Percentiles rank a stretch among this genome's conserved stretches.
phyloP scores from a whole-genome alignment of 2,888 invertebrate genomes.

The Lithosia quadra region DNA sequence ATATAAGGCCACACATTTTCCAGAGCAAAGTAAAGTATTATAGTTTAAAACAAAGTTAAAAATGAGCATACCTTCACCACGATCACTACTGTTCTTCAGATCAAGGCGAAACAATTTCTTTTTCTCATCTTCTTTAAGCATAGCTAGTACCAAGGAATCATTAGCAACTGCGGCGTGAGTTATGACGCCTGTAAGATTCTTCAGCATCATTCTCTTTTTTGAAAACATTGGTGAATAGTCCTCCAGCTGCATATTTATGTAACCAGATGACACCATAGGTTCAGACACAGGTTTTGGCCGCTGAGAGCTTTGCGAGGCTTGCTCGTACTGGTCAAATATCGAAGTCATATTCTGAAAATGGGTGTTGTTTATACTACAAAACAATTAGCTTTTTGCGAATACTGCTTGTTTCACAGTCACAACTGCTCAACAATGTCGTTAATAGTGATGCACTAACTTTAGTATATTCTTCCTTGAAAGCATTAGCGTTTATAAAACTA shows the following conservation, averaged over 20 bases:
- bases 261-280: conserved; percentile 84
- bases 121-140: conserved; percentile 88
- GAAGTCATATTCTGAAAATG: conserved; percentile 89
- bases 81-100: conserved; percentile 90
- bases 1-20: not conserved
- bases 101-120: conserved; percentile 93
- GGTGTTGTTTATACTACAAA: conserved; percentile 23
- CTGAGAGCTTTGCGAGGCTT: conserved; percentile 88
- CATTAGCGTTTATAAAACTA: not conserved
- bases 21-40: not conserved
- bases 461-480: not conserved
- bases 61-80: conserved; percentile 89
- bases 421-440: not conserved
- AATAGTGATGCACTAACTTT: not conserved
- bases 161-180: conserved; percentile 93
- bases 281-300: conserved; percentile 72
- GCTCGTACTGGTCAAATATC: conserved; percentile 94
- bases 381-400: not conserved
- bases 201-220: conserved; percentile 93
- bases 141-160: conserved; percentile 93
- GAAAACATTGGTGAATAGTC: conserved; percentile 95
- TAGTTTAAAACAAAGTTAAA: not conserved
- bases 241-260: conserved; percentile 86
- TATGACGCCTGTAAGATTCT: conserved; percentile 91
- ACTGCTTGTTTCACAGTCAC: not conserved